Conservation (phyloP, 2,888 invertebrate genomes). For the Clunio marinus region DNA sequence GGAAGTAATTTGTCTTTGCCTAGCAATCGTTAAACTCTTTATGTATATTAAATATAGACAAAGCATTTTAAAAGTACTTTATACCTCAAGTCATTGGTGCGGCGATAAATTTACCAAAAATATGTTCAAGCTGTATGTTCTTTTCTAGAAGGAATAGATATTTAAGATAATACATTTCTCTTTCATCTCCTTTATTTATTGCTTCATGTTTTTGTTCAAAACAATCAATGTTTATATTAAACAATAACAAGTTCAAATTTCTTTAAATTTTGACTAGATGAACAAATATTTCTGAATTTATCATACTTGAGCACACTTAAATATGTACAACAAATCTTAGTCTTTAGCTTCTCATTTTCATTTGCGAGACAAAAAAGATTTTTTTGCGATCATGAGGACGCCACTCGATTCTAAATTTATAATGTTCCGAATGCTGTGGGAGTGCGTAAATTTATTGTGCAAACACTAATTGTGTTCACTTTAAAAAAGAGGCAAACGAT, state of each 20-base stretch:
- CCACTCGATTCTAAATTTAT: conserved; percentile 7
- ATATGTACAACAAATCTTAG: no score
- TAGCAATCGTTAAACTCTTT: background rate
- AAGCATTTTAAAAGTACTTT: background rate
- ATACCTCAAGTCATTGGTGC: background rate
- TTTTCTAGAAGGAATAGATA: background rate
- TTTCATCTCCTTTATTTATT: conserved; percentile 2
- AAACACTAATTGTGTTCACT: conserved; percentile 1
- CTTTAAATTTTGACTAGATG: no score
- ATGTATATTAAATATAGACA: background rate
- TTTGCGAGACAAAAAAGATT: background rate
- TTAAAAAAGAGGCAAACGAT: background rate
- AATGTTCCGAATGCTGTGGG: background rate
- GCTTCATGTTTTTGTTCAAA: background rate
- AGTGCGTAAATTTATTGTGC: background rate
- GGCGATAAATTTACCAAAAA: background rate
- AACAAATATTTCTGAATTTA: no score
- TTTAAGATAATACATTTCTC: background rate
- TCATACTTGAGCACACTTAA: no score
- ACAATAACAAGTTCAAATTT: no score
- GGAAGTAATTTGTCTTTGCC: conserved; percentile 9
- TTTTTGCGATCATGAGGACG: no score
- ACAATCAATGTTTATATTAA: background rate
- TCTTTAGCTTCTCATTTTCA: no score
- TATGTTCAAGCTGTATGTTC: background rate